phyloP scores from a whole-genome alignment of 2,797 vertebrate genomes.

The Coregonus ussuriensis region DNA sequence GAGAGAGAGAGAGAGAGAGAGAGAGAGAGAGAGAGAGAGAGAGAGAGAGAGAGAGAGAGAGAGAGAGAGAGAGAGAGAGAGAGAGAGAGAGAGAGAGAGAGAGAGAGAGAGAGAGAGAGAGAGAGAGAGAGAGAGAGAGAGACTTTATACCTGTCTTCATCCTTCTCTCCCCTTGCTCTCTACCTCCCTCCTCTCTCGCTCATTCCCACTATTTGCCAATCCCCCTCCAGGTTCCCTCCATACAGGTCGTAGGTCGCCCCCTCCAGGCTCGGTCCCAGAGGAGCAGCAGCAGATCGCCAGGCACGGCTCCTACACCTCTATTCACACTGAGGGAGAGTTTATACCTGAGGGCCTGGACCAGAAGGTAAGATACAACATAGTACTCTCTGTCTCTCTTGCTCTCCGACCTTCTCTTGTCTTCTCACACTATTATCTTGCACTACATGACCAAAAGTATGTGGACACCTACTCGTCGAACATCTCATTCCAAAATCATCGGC shows the following conservation, averaged over 20 bases:
- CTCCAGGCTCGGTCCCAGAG: conserved; percentile 88
- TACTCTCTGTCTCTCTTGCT: neutral
- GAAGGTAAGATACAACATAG: too few relatives aligned
- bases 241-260: conserved; percentile 87
- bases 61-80: neutral
- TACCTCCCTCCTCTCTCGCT: neutral
- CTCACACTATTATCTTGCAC: neutral
- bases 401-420: neutral
- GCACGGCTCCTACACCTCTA: conserved; percentile 93
- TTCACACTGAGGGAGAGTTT: conserved; percentile 80
- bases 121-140: too few relatives aligned
- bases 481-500: too few relatives aligned
- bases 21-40: too few relatives aligned
- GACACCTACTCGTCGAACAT: too few relatives aligned
- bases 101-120: neutral
- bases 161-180: neutral
- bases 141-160: too few relatives aligned
- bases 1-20: too few relatives aligned
- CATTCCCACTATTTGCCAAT: neutral
- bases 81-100: neutral
- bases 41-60: neutral
- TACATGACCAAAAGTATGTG: neutral
- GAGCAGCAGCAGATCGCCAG: conserved; percentile 94
- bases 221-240: conserved; percentile 83
- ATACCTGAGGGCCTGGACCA: too few relatives aligned